Evolutionary conservation across 2,888 invertebrate genomes (phyloP).

Genomic region (Xestia ashworthii): DNA sequence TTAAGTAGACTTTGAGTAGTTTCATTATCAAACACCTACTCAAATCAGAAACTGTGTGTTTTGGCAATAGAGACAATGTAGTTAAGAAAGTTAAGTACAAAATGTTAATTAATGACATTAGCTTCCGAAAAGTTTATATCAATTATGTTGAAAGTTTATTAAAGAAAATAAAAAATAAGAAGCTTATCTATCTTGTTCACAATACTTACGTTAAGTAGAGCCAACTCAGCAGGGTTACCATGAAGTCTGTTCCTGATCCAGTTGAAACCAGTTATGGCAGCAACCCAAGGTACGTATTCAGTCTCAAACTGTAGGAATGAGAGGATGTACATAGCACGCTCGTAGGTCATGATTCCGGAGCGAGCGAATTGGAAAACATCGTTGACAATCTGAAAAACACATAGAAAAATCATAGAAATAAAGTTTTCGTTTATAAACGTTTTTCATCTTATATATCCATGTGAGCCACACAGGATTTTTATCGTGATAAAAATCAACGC

Average conservation of each 20-base stretch:
- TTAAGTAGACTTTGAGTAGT: neutral
- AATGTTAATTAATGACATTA: neutral
- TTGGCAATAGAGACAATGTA: neutral
- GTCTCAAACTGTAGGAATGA: slow-evolving; percentile 93
- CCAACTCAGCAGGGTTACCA: slow-evolving; percentile 70
- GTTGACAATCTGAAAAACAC: slow-evolving; percentile 92
- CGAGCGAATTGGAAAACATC: slow-evolving; percentile 95
- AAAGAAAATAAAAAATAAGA: neutral
- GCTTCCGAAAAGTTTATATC: neutral
- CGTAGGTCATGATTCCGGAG: slow-evolving; percentile 91
- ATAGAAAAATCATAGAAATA: neutral
- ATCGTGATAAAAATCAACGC: neutral
- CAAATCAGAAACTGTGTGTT: neutral
- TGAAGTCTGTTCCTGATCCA: slow-evolving; percentile 86
- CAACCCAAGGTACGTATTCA: slow-evolving; percentile 95
- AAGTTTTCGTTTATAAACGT: neutral
- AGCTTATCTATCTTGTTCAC: neutral
- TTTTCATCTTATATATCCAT: neutral
- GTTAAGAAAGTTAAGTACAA: too few relatives aligned
- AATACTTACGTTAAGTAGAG: slow-evolving; percentile 74
- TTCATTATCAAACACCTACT: neutral
- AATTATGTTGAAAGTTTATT: neutral
- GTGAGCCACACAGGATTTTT: neutral
- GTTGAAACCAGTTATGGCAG: slow-evolving; percentile 90
- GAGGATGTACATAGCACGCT: slow-evolving; percentile 92